Evolutionary conservation across 2,797 vertebrate species (phyloP).

Genomic region (Chaunax sp.): DNA sequence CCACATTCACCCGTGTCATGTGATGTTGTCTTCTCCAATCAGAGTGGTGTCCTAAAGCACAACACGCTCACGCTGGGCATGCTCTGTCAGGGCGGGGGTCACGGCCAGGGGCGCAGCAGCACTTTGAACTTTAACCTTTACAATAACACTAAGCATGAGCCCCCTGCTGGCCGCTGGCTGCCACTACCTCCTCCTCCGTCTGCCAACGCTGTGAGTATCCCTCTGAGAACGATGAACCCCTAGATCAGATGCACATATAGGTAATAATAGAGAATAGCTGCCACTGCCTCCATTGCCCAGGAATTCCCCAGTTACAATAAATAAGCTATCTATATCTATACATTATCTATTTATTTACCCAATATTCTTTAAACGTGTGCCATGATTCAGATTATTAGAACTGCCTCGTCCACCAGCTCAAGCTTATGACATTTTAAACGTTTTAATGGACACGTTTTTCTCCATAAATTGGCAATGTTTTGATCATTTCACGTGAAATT

Average conservation of each 20-base stretch:
- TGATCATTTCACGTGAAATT: no score
- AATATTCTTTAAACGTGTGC: no score
- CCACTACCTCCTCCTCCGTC: conserved; percentile 90
- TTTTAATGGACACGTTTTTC: no score
- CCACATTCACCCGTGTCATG: conserved; percentile 90
- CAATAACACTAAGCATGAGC: conserved; percentile 99
- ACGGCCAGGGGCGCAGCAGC: conserved; percentile 96
- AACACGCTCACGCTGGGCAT: conserved; percentile 99
- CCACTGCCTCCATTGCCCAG: conserved; percentile 1
- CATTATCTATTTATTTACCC: no score
- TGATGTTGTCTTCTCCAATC: conserved; percentile 99
- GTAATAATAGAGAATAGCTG: conserved; percentile 30
- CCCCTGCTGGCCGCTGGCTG: conserved; percentile 97
- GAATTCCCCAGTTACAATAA: no score
- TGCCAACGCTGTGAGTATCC: conserved; percentile 94
- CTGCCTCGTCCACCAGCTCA: no score
- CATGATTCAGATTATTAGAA: no score
- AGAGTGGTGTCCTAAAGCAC: conserved; percentile 99
- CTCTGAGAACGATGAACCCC: conserved; percentile 57
- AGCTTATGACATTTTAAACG: no score
- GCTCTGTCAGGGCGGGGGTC: conserved; percentile 97
- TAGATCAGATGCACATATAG: conserved; percentile 45
- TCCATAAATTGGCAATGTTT: no score
- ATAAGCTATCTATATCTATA: no score
- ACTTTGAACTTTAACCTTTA: conserved; percentile 99